Percentiles rank a stretch among this genome's conserved stretches.
Evolutionary conservation across 2,888 invertebrate species (phyloP).

Genomic region (Oscheius sp.): DNA sequence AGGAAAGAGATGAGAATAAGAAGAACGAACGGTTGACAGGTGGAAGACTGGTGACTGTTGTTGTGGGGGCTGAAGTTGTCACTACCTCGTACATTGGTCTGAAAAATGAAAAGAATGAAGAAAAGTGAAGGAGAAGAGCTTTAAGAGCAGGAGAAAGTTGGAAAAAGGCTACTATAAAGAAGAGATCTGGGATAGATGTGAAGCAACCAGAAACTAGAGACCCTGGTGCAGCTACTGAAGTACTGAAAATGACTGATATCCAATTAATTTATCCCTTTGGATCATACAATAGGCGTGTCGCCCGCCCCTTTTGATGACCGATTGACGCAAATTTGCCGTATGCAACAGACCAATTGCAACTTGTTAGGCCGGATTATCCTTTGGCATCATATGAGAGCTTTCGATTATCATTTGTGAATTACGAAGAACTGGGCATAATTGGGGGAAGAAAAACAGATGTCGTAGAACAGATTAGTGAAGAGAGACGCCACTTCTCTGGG

Average conservation of each 20-base stretch:
- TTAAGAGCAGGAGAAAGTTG: neutral
- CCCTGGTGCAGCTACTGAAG: neutral
- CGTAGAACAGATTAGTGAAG: too few species aligned
- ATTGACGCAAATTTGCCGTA: conserved; percentile 18
- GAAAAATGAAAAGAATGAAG: neutral
- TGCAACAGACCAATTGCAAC: conserved; percentile 22
- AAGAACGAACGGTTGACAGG: conserved; percentile 14
- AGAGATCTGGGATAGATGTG: neutral
- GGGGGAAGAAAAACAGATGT: conserved; percentile 5
- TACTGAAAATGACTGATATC: neutral
- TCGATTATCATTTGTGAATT: conserved; percentile 11
- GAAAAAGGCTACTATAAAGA: neutral
- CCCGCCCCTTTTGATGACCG: conserved; percentile 24
- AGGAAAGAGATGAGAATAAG: neutral
- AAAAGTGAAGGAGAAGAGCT: neutral
- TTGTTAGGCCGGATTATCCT: conserved; percentile 26
- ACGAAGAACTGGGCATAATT: conserved; percentile 25
- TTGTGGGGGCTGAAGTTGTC: conserved; percentile 12
- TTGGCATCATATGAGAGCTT: conserved; percentile 12
- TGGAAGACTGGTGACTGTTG: neutral
- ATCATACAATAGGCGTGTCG: conserved; percentile 22
- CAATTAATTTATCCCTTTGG: conserved; percentile 18
- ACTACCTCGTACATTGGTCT: conserved; percentile 5
- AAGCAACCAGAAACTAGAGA: neutral
- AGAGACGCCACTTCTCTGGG: too few species aligned